phyloP scores from a whole-genome alignment of 2,113 vertebrate species.

The Myrmecophaga tridactyla region DNA sequence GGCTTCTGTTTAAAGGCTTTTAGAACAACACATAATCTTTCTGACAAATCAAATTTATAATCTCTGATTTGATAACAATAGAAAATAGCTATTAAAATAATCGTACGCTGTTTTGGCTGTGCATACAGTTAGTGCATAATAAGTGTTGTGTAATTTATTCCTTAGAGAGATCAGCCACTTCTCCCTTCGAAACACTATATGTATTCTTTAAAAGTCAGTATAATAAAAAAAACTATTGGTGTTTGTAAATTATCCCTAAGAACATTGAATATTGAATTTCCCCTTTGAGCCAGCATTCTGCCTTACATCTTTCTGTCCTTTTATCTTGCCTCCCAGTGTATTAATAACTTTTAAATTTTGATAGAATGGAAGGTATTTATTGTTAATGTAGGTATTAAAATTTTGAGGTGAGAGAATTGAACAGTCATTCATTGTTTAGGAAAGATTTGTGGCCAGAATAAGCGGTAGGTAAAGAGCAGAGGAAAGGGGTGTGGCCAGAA shows the following conservation, averaged over 20 bases:
- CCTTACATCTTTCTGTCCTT: not conserved
- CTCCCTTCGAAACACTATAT: not conserved
- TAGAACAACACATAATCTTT: slow-evolving; percentile 51
- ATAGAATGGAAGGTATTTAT: slow-evolving; percentile 7
- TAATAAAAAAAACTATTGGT: not conserved
- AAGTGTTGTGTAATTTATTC: slow-evolving; percentile 17
- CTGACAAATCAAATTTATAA: slow-evolving; percentile 52
- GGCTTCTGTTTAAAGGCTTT: slow-evolving; percentile 48
- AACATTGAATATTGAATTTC: not conserved
- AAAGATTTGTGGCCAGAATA: slow-evolving; percentile 51
- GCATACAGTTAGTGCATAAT: not conserved
- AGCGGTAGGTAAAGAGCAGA: not conserved
- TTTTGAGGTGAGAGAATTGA: slow-evolving; percentile 45
- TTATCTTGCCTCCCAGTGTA: not conserved
- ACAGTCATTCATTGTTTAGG: slow-evolving; percentile 34
- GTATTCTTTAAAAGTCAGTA: not conserved
- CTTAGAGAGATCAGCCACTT: not conserved
- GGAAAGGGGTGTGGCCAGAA: not conserved
- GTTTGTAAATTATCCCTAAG: not conserved
- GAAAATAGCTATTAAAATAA: not conserved
- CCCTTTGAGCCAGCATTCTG: not conserved
- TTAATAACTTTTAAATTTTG: slow-evolving; percentile 46
- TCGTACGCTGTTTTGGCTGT: not conserved
- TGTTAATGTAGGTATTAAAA: slow-evolving; percentile 38
- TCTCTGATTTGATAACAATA: slow-evolving; percentile 30